Percentiles rank a stretch among this genome's conserved stretches.
Conservation (phyloP, 92 coral and sea anemone genomes). For the Porites lobata region DNA sequence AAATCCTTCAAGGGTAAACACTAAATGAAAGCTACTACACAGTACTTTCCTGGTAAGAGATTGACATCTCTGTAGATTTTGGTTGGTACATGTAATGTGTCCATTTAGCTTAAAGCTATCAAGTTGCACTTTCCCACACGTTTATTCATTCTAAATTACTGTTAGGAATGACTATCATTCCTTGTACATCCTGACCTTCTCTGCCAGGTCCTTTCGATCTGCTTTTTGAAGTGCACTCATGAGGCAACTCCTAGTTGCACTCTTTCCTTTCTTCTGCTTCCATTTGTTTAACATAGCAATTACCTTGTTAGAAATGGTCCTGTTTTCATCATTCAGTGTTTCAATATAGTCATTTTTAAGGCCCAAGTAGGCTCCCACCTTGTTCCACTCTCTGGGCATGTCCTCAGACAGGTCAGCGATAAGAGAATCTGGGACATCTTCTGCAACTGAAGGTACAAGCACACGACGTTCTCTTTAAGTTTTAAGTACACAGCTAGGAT, state of each 20-base stretch:
- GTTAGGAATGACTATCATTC: background rate
- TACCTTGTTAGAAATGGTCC: constrained; percentile 56
- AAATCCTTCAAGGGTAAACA: no score
- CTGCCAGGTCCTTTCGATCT: constrained; percentile 55
- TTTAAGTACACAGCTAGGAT: background rate
- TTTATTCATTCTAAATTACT: no score
- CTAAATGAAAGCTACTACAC: no score
- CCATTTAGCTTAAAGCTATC: no score
- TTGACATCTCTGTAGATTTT: no score
- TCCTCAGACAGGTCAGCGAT: constrained; percentile 50
- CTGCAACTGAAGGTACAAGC: constrained; percentile 34
- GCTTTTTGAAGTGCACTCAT: constrained; percentile 45
- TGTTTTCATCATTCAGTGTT: constrained; percentile 50
- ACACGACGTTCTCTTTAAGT: background rate
- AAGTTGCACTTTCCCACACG: background rate
- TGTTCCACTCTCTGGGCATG: constrained; percentile 60
- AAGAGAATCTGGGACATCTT: constrained; percentile 47
- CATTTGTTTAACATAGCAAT: constrained; percentile 69
- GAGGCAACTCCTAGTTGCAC: constrained; percentile 63
- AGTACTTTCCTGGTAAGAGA: no score
- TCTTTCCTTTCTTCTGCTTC: constrained; percentile 44
- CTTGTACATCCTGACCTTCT: constrained; percentile 20
- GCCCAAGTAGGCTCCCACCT: constrained; percentile 53
- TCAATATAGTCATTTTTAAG: constrained; percentile 31
- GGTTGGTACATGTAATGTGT: no score